Evolutionary conservation across 2,113 vertebrate genomes (phyloP), one percentile per base, ranked within the genome.

Genomic region (Oryzias melastigma): DNA sequence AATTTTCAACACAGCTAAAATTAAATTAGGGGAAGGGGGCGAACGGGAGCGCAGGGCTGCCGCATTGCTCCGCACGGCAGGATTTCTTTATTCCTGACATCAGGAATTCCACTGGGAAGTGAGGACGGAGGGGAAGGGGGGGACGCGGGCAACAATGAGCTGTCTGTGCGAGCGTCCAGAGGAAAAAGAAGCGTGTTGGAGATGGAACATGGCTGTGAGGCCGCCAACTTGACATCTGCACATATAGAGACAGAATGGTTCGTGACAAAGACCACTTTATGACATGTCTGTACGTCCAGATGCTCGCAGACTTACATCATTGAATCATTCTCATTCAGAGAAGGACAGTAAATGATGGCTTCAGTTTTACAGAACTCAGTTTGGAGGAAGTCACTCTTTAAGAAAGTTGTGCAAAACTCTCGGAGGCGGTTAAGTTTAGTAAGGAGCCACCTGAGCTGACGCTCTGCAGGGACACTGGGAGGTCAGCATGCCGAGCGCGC

Each of bases 1-100:
- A 75, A 80, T 79, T 74, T 87, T 81, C 82, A 78, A 80, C 65
- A 13, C 51, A 58, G 75, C 87, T 90, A 87, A 89, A 91, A 92
- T 91, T 89, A 86, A 90, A 90, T 89, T 76, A 85, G 78, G 77
- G 73, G 53, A 73, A 66, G 82, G 81, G 22, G 80, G 68, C 74
- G 63, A 65, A 68, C 73, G 68, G 66, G 71, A 54, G 76, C 75
- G 72, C 70, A 62, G 77, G 59, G 61, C 63, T 19, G 71, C 63
- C 20, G 49, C 81, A 77, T 70, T 60, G 73, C 77, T 78, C 43
- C 54, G 70, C 80, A 67, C 50, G 55, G 65, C 56, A 10, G 58
- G 78, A 48, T 78, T 65, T 76, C 71, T 85, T 81, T 84, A 82
- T 58, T 82, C 75, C 70, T 83, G 58, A 70, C 69, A 84, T 85